phyloP scores from a whole-genome alignment of 1,140 invertebrate species.

The Drosophila santomea region DNA sequence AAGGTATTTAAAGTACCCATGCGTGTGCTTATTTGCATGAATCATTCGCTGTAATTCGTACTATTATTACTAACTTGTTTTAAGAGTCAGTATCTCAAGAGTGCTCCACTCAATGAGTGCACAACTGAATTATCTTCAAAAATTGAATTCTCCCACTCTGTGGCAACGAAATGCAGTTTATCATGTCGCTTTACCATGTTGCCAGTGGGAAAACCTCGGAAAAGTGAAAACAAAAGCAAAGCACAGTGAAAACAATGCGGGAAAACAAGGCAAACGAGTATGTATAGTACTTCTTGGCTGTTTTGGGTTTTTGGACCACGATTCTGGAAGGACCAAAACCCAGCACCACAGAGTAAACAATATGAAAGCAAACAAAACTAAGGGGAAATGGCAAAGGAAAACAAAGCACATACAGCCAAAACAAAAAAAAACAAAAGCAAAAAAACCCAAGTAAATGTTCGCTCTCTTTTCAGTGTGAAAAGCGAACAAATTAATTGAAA shows the following conservation, averaged over 20 bases:
- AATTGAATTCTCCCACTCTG: conserved; percentile 4
- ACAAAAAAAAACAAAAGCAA: conserved; percentile 6
- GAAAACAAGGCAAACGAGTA: background rate
- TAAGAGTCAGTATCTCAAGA: conserved; percentile 1
- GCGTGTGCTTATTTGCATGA: background rate
- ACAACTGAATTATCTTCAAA: background rate
- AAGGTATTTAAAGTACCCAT: background rate
- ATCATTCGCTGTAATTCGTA: conserved; percentile 14
- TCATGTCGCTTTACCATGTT: background rate
- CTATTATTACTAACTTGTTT: background rate
- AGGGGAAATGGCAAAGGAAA: conserved; percentile 15
- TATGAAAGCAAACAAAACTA: conserved; percentile 20
- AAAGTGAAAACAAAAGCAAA: conserved; percentile 2
- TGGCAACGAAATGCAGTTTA: conserved; percentile 1
- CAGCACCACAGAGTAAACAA: conserved; percentile 36
- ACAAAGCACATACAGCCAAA: conserved; percentile 6
- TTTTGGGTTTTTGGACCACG: conserved; percentile 1
- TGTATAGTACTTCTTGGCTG: background rate
- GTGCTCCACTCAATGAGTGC: background rate
- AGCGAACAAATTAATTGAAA: conserved; percentile 45
- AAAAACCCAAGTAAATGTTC: conserved; percentile 2
- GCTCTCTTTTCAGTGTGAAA: conserved; percentile 12
- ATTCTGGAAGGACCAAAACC: conserved; percentile 7
- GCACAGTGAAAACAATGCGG: conserved; percentile 12
- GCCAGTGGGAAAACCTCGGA: background rate